A percentile compares a stretch with the other conserved stretches of the same genome.
These are phyloP conservation scores for Henicopernis longicauda DNA, from an alignment of 2,113 vertebrate species.

Conservation along the genomic window DNA sequence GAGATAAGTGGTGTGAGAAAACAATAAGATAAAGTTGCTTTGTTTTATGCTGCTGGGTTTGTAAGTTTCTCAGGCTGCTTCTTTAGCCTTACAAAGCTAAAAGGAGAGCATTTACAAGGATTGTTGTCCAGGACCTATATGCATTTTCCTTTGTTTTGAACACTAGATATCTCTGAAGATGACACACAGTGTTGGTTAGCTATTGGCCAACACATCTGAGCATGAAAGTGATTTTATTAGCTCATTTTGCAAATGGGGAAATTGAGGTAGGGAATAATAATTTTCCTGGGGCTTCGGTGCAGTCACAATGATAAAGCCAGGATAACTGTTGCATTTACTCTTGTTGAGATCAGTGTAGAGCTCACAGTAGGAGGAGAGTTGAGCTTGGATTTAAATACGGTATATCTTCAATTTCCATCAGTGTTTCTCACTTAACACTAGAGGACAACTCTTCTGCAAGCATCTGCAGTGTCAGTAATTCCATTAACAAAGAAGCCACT, in stretches of 20 bases:
- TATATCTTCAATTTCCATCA: conserved; percentile 59
- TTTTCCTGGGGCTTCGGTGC: not conserved
- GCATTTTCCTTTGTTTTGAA: not conserved
- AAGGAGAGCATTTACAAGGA: not conserved
- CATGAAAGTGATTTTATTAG: not conserved
- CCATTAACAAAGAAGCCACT: conserved; percentile 79
- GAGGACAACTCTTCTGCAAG: conserved; percentile 69
- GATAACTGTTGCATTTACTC: not conserved
- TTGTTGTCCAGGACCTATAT: not conserved
- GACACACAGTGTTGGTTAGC: not conserved
- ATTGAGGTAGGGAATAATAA: not conserved
- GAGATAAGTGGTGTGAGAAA: not conserved
- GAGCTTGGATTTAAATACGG: conserved; percentile 57
- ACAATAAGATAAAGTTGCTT: not conserved
- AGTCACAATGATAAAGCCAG: not conserved
- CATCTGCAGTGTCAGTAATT: conserved; percentile 78
- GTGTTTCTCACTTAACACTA: conserved; percentile 71
- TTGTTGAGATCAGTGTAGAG: not conserved
- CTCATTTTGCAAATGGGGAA: not conserved
- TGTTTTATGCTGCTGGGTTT: not conserved
- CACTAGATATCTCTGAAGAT: not conserved
- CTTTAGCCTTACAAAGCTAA: not conserved
- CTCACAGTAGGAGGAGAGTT: not conserved
- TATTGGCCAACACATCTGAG: not conserved
- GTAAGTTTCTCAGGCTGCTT: not conserved